A percentile compares a stretch with the other conserved stretches of the same genome.
phyloP scores from a whole-genome alignment of 2,797 vertebrate species.

The Phataginus tetradactyla region DNA sequence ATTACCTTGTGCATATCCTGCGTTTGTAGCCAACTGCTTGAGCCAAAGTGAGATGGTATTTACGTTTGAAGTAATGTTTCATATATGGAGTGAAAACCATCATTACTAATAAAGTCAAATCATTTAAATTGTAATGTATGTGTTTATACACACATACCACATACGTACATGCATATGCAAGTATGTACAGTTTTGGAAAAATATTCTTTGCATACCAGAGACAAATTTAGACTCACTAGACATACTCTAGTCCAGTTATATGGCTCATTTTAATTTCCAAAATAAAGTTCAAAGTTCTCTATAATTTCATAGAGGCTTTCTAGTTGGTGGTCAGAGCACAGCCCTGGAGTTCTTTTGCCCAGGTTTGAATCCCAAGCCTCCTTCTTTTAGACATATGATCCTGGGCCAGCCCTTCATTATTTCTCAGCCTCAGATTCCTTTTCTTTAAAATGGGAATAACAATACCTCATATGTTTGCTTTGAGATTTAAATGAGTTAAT shows the following conservation, averaged over 20 bases:
- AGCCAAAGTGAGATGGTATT: not conserved
- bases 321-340: not conserved
- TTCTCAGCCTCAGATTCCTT: not conserved
- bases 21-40: not conserved
- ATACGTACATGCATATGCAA: not conserved
- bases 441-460: not conserved
- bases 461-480: not conserved
- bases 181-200: not conserved
- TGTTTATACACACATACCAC: not conserved
- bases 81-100: not conserved
- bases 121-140: not conserved
- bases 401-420: not conserved
- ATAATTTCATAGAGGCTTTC: not conserved
- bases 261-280: slow-evolving; percentile 28
- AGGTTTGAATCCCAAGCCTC: not conserved
- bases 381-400: not conserved
- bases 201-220: not conserved
- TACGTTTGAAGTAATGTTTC: not conserved
- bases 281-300: not conserved
- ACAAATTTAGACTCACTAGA: not conserved
- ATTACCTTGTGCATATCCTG: not conserved
- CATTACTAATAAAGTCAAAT: not conserved
- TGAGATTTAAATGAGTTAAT: not conserved
- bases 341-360: not conserved
- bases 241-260: not conserved